phyloP scores from a whole-genome alignment of 2,113 vertebrate species.

The Chlamydotis undulata region DNA sequence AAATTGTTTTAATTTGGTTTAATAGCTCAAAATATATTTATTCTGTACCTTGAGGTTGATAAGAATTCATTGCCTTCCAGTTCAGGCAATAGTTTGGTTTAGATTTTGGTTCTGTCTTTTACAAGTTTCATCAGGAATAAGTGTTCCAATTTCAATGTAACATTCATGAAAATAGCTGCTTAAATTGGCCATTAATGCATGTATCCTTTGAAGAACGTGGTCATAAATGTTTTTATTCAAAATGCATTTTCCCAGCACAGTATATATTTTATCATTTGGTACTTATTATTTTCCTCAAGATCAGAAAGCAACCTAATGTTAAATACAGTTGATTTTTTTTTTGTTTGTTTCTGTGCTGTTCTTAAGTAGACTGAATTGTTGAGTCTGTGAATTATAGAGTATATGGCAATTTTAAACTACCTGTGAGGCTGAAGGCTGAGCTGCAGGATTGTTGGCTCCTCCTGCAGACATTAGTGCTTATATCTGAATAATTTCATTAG shows the following conservation, averaged over 20 bases:
- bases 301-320: neutral
- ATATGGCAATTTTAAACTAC: constrained; percentile 9
- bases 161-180: neutral
- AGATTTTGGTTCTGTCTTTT: neutral
- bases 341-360: neutral
- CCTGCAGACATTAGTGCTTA: constrained; percentile 25
- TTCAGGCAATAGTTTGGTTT: neutral
- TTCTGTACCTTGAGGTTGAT: neutral
- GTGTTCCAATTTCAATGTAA: neutral
- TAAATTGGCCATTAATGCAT: neutral
- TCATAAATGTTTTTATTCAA: neutral
- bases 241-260: neutral
- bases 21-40: neutral
- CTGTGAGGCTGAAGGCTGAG: constrained; percentile 35
- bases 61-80: neutral
- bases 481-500: constrained; percentile 16
- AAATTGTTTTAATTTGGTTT: neutral
- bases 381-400: neutral
- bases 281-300: neutral
- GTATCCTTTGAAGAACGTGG: neutral
- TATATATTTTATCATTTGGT: neutral
- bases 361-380: neutral
- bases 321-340: neutral
- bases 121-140: neutral
- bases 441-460: constrained; percentile 35